Conservation (phyloP, 2,113 vertebrate genomes). For the Melanotaenia duboulayi region DNA sequence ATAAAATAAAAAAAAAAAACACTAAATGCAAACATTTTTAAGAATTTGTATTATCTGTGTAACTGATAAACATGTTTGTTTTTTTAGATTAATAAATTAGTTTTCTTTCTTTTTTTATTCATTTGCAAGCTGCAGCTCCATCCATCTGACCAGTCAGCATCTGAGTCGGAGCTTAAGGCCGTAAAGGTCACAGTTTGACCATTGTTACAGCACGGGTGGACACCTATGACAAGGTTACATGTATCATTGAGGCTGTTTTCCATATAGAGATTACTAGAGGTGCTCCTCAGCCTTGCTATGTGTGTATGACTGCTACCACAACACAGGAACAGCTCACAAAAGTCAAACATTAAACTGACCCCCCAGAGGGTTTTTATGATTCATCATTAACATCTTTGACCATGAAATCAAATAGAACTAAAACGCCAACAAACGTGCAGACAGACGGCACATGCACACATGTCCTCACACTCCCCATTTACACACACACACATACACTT, state of each 20-base stretch:
- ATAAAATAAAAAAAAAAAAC: not conserved
- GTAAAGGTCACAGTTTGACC: slow-evolving; percentile 67
- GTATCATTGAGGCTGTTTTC: slow-evolving; percentile 71
- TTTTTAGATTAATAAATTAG: not conserved
- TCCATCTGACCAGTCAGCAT: slow-evolving; percentile 53
- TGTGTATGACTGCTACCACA: slow-evolving; percentile 76
- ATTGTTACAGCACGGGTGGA: slow-evolving; percentile 75
- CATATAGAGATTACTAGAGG: slow-evolving; percentile 69
- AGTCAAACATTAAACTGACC: slow-evolving; percentile 69
- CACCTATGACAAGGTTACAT: slow-evolving; percentile 70
- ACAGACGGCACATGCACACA: slow-evolving; percentile 69
- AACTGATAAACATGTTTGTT: slow-evolving; percentile 7
- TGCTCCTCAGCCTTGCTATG: slow-evolving; percentile 77
- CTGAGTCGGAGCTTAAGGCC: slow-evolving; percentile 66
- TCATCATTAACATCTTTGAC: slow-evolving; percentile 68
- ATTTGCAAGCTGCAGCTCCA: not conserved
- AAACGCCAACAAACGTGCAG: slow-evolving; percentile 76
- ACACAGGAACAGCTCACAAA: slow-evolving; percentile 79
- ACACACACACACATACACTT: slow-evolving; percentile 25
- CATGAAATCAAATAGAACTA: slow-evolving; percentile 76
- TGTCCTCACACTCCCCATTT: slow-evolving; percentile 50
- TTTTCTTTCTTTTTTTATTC: not conserved
- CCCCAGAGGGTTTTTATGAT: slow-evolving; percentile 59
- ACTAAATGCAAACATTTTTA: slow-evolving; percentile 59
- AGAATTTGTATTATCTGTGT: slow-evolving; percentile 9